Base-by-base conservation (phyloP, 1,140 invertebrate genomes). In the Drosophila jambulina region DNA sequence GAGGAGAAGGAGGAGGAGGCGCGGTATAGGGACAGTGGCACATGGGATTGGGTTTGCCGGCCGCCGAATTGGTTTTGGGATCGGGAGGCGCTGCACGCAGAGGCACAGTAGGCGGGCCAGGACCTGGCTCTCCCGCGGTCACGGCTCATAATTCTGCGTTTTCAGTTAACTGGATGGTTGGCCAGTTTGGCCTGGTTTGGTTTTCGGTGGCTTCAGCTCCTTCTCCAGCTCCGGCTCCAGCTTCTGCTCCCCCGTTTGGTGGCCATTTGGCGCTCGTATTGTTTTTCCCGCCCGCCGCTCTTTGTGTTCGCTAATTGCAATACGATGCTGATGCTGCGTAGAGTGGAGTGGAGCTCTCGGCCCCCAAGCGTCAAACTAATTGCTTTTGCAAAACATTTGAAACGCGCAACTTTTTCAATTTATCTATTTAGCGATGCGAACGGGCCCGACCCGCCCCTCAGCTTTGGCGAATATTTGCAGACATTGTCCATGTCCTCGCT, bases 281-380 rank as follows among this genome's bases (percentile, higher is more conserved):
- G 80, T 87, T 88, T 80, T 74, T 74, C 63, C 67, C 51, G 29
- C 29, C 8, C 29, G 49, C 17, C 71, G 75, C 71, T 82, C 83
- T 82, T 82, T 88, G 72, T 75, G 45, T 42, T 75, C 85, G 85
- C 82, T 90, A 90, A 90, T 90, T 90, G 85, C 85, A 90, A 90
- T 85, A 82, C 85, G 85, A 90, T 90, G 85, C 85, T 90, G 69
- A 90, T 90, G 76, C 78, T 75, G 69, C 13, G 21, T 40, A 36
- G 51, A 58, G 36, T 46, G 34, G 65, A 48, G 46, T 17, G 46
- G 23, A 69, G 64, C 51, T 54, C 62, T 27, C 21, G 25, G 15
- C 23, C 51, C 81, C 84, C 62, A 40, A 67, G 82, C 75, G 64
- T 38, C 64, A 79, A 85, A 90, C 85, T 90, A 90, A 90, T 90